Percentiles rank a stretch among this genome's conserved stretches.
Conservation (phyloP, 2,888 invertebrate genomes). For the Belgica antarctica region DNA sequence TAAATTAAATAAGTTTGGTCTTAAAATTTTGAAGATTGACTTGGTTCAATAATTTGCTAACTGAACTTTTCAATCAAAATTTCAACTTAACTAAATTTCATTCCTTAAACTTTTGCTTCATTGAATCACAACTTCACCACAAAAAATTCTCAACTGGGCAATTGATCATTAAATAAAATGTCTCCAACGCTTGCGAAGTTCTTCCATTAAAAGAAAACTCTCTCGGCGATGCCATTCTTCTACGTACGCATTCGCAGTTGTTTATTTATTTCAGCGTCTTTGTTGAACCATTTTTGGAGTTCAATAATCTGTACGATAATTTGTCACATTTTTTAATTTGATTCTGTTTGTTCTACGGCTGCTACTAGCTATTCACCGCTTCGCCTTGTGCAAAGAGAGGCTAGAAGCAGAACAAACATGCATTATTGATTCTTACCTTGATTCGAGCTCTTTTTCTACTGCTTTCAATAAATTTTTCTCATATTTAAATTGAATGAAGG, state of each 20-base stretch:
- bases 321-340: slow-evolving; percentile 37
- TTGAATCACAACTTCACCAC: too few species aligned
- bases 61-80: too few species aligned
- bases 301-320: slow-evolving; percentile 41
- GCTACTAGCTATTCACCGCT: too few species aligned
- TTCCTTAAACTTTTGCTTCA: too few species aligned
- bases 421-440: not conserved
- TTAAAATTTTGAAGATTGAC: too few species aligned
- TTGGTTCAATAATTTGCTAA: too few species aligned
- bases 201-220: not conserved
- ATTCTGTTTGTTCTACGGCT: slow-evolving; percentile 6
- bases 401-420: not conserved
- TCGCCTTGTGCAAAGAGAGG: not conserved
- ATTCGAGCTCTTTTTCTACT: not conserved
- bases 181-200: slow-evolving; percentile 11
- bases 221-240: slow-evolving; percentile 4
- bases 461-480: slow-evolving; percentile 2
- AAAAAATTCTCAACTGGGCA: not conserved
- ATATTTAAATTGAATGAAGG: slow-evolving; percentile 40
- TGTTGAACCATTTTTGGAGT: slow-evolving; percentile 40
- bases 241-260: slow-evolving; percentile 1
- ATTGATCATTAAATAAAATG: slow-evolving; percentile 18
- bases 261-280: slow-evolving; percentile 8
- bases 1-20: too few species aligned
- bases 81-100: too few species aligned